These are phyloP conservation scores for Dryomyza anilis DNA, from an alignment of 2,888 invertebrate genomes.

Conservation along the genomic window DNA sequence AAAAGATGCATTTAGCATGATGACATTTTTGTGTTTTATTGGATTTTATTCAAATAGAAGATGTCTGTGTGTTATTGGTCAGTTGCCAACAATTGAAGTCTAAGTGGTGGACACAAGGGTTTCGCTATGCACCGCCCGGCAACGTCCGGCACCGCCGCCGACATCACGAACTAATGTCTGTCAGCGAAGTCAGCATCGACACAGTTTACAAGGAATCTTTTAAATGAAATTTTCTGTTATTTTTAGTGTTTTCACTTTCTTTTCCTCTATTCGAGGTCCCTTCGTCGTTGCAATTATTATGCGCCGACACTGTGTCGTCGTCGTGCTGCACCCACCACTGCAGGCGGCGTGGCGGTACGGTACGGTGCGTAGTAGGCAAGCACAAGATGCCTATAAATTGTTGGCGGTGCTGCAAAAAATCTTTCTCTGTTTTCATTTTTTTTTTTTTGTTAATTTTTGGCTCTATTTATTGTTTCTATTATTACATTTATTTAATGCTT, in stretches of 20 bases:
- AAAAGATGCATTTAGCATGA: background rate
- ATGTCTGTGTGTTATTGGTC: background rate
- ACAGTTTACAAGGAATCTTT: slow-evolving; percentile 13
- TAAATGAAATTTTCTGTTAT: slow-evolving; percentile 1
- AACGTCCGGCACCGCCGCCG: too few relatives aligned
- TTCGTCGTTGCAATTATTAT: background rate
- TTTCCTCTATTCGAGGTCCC: background rate
- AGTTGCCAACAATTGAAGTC: slow-evolving; percentile 10
- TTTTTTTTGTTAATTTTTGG: too few relatives aligned
- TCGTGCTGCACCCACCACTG: background rate
- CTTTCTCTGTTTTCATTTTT: too few relatives aligned
- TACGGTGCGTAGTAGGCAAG: too few relatives aligned
- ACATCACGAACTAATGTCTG: too few relatives aligned
- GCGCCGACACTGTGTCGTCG: background rate
- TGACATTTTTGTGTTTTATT: background rate
- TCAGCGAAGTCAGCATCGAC: slow-evolving; percentile 8
- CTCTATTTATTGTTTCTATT: too few relatives aligned
- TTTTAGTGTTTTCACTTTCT: slow-evolving; percentile 5
- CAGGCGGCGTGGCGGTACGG: background rate
- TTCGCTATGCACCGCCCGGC: too few relatives aligned
- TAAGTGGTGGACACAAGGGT: background rate
- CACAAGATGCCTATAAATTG: too few relatives aligned
- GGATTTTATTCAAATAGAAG: too few relatives aligned
- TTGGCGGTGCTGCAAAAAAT: too few relatives aligned
- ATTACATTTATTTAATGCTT: too few relatives aligned